A percentile compares a stretch with the other conserved stretches of the same genome.
Conservation (phyloP, 2,113 vertebrate species). For the Sitta europaea region DNA sequence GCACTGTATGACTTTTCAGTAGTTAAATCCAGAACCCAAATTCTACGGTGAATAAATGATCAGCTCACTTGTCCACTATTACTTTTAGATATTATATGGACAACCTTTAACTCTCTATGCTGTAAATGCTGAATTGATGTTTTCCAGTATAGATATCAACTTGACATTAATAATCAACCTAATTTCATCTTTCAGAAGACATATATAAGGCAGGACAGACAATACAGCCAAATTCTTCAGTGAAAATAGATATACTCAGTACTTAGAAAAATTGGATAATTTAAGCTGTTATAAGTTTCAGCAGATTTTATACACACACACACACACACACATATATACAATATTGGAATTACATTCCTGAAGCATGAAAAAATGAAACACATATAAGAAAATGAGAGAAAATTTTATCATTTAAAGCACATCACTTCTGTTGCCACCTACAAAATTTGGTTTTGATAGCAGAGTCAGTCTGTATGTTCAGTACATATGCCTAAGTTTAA, state of each 20-base stretch:
- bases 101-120: not conserved
- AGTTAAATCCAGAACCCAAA: not conserved
- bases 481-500: not conserved
- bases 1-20: not conserved
- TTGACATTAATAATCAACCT: not conserved
- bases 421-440: not conserved
- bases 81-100: not conserved
- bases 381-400: not conserved
- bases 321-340: too few species aligned
- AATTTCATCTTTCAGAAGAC: not conserved
- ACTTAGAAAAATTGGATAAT: not conserved
- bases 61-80: not conserved
- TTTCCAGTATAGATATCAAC: not conserved
- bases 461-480: not conserved
- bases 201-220: not conserved
- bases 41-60: not conserved
- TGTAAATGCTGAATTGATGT: not conserved
- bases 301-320: not conserved
- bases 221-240: not conserved
- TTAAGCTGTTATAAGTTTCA: not conserved
- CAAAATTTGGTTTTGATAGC: not conserved
- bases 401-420: not conserved
- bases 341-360: not conserved
- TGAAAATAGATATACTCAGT: not conserved
- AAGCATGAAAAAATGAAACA: not conserved